phyloP scores from a whole-genome alignment of 2,888 invertebrate species.

The Melitaea athalia region DNA sequence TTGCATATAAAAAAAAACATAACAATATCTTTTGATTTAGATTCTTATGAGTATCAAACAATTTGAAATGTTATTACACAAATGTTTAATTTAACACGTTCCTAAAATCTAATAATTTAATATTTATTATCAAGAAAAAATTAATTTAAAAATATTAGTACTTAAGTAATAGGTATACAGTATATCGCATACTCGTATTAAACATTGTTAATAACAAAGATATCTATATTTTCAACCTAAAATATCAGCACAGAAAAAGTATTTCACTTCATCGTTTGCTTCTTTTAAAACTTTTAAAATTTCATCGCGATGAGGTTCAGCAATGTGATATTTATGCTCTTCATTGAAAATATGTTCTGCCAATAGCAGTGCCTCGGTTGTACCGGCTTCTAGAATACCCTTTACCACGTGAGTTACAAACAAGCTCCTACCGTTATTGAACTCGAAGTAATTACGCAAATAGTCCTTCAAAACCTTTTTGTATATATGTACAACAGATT shows the following conservation, averaged over 20 bases:
- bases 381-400: constrained; percentile 39
- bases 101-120: too few relatives aligned
- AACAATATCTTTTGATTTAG: too few relatives aligned
- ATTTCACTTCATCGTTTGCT: constrained; percentile 38
- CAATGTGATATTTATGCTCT: constrained; percentile 11
- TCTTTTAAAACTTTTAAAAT: constrained; percentile 37
- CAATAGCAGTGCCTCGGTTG: constrained; percentile 39
- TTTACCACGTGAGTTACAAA: constrained; percentile 37
- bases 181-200: too few relatives aligned
- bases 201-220: background rate
- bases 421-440: constrained; percentile 21
- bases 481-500: constrained; percentile 54
- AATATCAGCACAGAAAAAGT: constrained; percentile 38
- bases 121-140: too few relatives aligned
- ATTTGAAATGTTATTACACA: too few relatives aligned
- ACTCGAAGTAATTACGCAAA: constrained; percentile 39
- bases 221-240: constrained; percentile 6
- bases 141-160: too few relatives aligned
- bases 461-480: constrained; percentile 42
- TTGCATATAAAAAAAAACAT: background rate
- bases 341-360: constrained; percentile 36
- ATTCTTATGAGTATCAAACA: background rate
- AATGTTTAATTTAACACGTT: too few relatives aligned
- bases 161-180: too few relatives aligned
- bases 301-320: constrained; percentile 25